Evolutionary conservation across 1,140 invertebrate species (phyloP), one percentile per base, ranked within the genome.

Genomic region (Apis laboriosa): DNA sequence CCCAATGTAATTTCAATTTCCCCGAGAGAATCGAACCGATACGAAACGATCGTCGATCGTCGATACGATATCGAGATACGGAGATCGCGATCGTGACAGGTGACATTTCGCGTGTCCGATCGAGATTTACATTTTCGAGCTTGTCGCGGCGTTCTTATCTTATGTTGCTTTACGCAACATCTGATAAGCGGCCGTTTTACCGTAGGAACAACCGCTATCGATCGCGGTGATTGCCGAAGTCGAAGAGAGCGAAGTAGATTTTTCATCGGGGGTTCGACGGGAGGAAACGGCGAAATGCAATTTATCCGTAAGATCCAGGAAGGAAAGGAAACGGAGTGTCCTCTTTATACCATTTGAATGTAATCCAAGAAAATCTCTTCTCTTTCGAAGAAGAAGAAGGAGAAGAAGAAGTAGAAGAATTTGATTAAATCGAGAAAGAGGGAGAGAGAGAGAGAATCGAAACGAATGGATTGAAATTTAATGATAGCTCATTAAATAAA

Each of bases 101-200:
- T 51, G 43, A 34, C 51, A 17, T 60, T 71, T 72, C 21, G 19
- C 43, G 8, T 3, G 9, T 34, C 49, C n/a, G 43, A 17, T 58
- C 64, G 55, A 17, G 34, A 75, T 75, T 80, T 55, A 56, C 51
- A 58, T 80, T 58, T 76, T 68, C 55, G 55, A 58, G 49, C 49
- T 17, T 13, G 34, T 43, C 76, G 9, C 24, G 12, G 49, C 9
- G 43, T 79, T 17, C 77, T 73, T 79, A 53, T 73, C 77, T 24
- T 24, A 24, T 2, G 3, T 34, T 61, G 34, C 4, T 79, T 79
- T 79, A 72, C 72, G 68, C 49, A 68, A 75, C 53, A 67, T 81
- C 61, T 49, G 80, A 81, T 76, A 81, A 76, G 55, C 77, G 55
- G 7, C 19, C 53, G 64, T n/a, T 28, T 64, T 74, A 68, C n/a